phyloP scores from a whole-genome alignment of 1,140 invertebrate genomes.

The Camponotus floridanus region DNA sequence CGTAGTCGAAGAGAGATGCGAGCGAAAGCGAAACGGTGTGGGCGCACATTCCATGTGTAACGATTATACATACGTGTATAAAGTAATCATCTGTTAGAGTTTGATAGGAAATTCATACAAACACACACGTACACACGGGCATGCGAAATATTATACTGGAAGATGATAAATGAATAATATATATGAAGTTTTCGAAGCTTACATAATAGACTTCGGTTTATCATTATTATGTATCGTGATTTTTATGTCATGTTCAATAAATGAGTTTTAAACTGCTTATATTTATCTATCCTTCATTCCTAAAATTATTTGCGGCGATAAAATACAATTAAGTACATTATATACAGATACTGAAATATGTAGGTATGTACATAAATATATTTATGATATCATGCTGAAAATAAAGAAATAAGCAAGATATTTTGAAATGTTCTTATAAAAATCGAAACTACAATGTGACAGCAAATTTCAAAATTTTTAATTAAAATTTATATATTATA shows the following conservation, averaged over 20 bases:
- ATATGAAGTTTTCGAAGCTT: constrained; percentile 75
- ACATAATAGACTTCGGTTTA: constrained; percentile 75
- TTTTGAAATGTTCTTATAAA: not conserved
- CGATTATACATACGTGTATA: constrained; percentile 69
- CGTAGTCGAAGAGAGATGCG: constrained; percentile 20
- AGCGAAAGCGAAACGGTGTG: constrained; percentile 68
- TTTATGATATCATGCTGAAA: not conserved
- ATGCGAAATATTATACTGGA: constrained; percentile 68
- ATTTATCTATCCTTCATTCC: constrained; percentile 12
- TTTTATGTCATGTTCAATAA: constrained; percentile 85
- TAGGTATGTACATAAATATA: not conserved
- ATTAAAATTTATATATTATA: not conserved
- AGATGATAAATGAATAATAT: constrained; percentile 72
- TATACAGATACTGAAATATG: not conserved
- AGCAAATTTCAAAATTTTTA: not conserved
- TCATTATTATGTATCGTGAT: constrained; percentile 81
- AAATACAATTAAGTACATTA: not conserved
- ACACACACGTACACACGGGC: constrained; percentile 5
- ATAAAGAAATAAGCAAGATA: not conserved
- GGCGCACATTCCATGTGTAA: constrained; percentile 80
- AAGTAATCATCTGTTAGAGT: constrained; percentile 78
- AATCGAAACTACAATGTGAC: not conserved
- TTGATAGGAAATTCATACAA: constrained; percentile 75
- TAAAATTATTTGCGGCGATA: not conserved
- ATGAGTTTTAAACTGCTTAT: constrained; percentile 78